Base-by-base conservation (phyloP, 1,140 invertebrate species). In the Bradysia coprophila region DNA sequence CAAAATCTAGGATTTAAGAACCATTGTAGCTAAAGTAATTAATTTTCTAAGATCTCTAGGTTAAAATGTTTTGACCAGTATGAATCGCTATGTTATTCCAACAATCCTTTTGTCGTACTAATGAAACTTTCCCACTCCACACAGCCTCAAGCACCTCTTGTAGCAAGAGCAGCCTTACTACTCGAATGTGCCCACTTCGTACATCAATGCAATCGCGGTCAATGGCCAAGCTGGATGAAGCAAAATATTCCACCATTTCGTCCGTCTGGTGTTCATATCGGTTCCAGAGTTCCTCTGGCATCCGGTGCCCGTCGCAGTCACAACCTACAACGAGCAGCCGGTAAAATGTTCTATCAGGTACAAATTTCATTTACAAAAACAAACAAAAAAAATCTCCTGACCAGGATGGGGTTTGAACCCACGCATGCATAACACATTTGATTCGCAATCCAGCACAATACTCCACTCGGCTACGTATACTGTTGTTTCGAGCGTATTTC, bases 151-250 rank as follows among this genome's bases (percentile, higher is more conserved):
- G 88, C 94, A 19, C 90, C 94, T 3, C 79, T 98, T 1, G 78
- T 95, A 0, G 73, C 88, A 0, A 65, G 92, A 54, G 94, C 95
- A 13, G 76, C 85, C 1, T 71, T 98, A 24, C 59, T 97, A 21
- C 62, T 99, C 24, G 95, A 99, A 63, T 97, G 93, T 61, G 81
- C 90, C 4, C 81, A 95, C 61, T 86, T 97, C 53, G 92, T 99
- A 0, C 91, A 98, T 57, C 78, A 83, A 43, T 99, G 95, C 58
- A 98, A 98, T 56, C 87, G 89, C 63, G 92, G 93, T 1, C 87
- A 93, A 47, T 98, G 95, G 94, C 93, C 95, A 11, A 68, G 74
- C 3, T 95, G 91, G 90, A 91, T 95, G 79, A 88, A 89, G 61
- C 68, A 82, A 32, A 85, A 84, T 53, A 68, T 83, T 43, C 81